These are phyloP conservation scores for Epizoanthus fatuus DNA, from an alignment of 92 coral and sea anemone genomes.

Conservation along the genomic window DNA sequence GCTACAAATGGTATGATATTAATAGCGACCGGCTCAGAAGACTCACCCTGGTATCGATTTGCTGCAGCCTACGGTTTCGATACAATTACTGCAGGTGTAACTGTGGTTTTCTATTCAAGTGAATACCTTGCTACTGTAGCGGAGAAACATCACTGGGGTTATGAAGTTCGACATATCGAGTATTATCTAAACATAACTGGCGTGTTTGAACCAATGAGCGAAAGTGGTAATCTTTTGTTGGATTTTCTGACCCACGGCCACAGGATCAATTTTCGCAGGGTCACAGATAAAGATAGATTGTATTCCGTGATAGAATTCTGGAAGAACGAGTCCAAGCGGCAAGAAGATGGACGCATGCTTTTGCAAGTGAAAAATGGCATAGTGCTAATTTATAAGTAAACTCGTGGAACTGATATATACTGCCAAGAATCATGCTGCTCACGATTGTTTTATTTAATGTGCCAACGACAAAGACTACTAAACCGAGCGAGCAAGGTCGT, in stretches of 20 bases:
- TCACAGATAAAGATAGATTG: constrained; percentile 17
- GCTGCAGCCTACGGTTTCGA: constrained; percentile 2
- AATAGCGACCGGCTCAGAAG: background rate
- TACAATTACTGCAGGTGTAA: background rate
- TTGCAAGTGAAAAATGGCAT: background rate
- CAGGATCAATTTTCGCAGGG: constrained; percentile 28
- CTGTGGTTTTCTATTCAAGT: background rate
- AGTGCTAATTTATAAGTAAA: constrained; percentile 1
- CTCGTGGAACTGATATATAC: too few relatives aligned
- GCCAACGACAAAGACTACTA: too few relatives aligned
- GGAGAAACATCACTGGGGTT: constrained; percentile 5
- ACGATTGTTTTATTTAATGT: too few relatives aligned
- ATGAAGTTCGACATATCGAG: background rate
- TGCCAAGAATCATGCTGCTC: too few relatives aligned
- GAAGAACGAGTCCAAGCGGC: constrained; percentile 9
- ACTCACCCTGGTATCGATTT: constrained; percentile 11
- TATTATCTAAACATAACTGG: background rate
- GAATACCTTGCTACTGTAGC: constrained; percentile 22
- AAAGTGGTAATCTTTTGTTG: background rate
- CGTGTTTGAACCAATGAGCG: background rate
- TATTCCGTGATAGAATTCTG: constrained; percentile 13
- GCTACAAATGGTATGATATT: background rate
- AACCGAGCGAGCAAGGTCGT: too few relatives aligned
- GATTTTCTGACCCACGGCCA: constrained; percentile 26
- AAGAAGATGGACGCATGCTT: constrained; percentile 16